Percentiles rank a stretch among this genome's conserved stretches.
Evolutionary conservation across 2,888 invertebrate species (phyloP).

Genomic region (Tenthredo amoena): DNA sequence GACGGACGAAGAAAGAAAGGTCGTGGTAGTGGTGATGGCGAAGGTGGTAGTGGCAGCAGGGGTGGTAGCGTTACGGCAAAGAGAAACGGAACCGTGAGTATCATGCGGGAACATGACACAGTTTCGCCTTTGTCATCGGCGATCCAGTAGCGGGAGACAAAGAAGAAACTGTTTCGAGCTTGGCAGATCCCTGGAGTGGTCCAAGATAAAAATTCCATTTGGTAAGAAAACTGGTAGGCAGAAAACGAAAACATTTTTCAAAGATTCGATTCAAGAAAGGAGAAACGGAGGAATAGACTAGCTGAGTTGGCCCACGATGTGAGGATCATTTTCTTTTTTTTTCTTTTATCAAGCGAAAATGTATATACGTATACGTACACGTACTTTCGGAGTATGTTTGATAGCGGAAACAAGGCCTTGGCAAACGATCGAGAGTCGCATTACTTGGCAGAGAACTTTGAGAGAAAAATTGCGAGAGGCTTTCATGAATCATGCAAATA

Average conservation of each 20-base stretch:
- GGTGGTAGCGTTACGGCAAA: slow-evolving; percentile 23
- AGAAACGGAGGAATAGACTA: background rate
- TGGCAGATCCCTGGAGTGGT: slow-evolving; percentile 4
- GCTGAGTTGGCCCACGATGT: background rate
- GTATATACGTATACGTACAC: background rate
- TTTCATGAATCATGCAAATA: background rate
- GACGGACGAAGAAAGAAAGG: slow-evolving; percentile 47
- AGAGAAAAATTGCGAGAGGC: background rate
- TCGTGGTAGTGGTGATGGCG: background rate
- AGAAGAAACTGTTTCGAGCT: slow-evolving; percentile 18
- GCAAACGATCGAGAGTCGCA: background rate
- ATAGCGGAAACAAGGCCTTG: background rate
- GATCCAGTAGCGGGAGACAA: slow-evolving; percentile 19
- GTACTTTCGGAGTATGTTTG: background rate
- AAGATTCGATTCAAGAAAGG: background rate
- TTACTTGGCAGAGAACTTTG: background rate
- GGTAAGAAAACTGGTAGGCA: background rate
- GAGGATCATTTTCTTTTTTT: background rate
- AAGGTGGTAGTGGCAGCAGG: background rate
- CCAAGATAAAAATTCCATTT: slow-evolving; percentile 17
- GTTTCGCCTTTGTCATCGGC: slow-evolving; percentile 31
- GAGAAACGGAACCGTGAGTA: slow-evolving; percentile 2
- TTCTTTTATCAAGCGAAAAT: background rate
- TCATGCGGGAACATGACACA: slow-evolving; percentile 29
- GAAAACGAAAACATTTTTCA: background rate